Percentiles rank a stretch among this genome's conserved stretches.
phyloP scores from a whole-genome alignment of 2,797 vertebrate genomes.

The Schizopygopsis pylzovi region DNA sequence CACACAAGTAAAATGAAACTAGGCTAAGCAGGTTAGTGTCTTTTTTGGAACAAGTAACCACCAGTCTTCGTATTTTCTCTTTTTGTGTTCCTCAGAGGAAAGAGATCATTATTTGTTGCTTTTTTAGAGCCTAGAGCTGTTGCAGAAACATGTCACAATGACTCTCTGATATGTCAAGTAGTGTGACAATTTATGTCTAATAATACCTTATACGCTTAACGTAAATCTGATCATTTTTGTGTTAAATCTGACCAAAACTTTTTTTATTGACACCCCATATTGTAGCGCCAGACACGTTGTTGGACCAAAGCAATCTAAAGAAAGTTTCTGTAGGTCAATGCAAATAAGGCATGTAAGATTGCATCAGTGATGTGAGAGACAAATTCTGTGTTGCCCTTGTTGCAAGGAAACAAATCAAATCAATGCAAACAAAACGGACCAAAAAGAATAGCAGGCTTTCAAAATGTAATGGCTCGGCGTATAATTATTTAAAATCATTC shows the following conservation, averaged over 20 bases:
- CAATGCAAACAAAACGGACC: slow-evolving; percentile 20
- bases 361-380: slow-evolving; percentile 25
- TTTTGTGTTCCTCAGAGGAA: not conserved
- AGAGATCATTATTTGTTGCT: not conserved
- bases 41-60: not conserved
- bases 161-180: not conserved
- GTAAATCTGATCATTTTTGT: not conserved
- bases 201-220: slow-evolving; percentile 1
- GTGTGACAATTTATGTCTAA: not conserved
- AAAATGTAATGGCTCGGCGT: not conserved
- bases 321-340: slow-evolving; percentile 30
- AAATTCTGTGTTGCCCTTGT: slow-evolving; percentile 1
- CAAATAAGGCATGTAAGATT: slow-evolving; percentile 21
- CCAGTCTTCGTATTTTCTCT: not conserved
- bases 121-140: not conserved
- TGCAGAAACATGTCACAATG: too few species aligned
- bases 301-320: slow-evolving; percentile 22
- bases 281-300: not conserved
- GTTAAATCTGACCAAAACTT: not conserved
- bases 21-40: not conserved
- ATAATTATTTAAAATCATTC: slow-evolving; percentile 39
- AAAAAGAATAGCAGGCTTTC: slow-evolving; percentile 16
- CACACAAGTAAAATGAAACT: not conserved
- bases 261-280: not conserved
- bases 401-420: slow-evolving; percentile 30